phyloP scores from a whole-genome alignment of 2,888 invertebrate genomes.

The Scelioninae gen. 2 region DNA sequence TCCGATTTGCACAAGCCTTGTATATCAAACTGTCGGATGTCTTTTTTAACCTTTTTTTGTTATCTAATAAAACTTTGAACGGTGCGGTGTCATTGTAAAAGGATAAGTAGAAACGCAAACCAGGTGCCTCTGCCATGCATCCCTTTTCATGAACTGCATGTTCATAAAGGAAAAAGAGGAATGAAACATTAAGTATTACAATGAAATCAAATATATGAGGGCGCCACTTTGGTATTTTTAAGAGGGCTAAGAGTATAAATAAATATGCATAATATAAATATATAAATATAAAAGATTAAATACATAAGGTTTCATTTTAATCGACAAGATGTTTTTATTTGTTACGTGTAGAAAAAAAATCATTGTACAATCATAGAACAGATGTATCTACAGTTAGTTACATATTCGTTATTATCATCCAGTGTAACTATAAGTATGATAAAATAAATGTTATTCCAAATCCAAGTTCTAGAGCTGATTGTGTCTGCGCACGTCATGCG shows the following conservation, averaged over 20 bases:
- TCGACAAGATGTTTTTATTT: constrained; percentile 66
- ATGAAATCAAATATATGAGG: constrained; percentile 56
- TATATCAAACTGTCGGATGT: background rate
- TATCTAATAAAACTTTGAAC: constrained; percentile 18
- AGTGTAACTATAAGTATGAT: constrained; percentile 66
- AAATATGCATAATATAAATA: constrained; percentile 35
- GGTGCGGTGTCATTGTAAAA: constrained; percentile 25
- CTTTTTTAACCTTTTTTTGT: constrained; percentile 25
- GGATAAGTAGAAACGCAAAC: constrained; percentile 6
- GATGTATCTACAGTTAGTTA: constrained; percentile 68
- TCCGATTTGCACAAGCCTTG: constrained; percentile 10
- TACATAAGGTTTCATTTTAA: constrained; percentile 51
- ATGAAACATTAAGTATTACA: constrained; percentile 58
- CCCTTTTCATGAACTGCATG: constrained; percentile 6
- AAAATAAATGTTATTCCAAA: constrained; percentile 61
- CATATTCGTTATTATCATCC: constrained; percentile 65
- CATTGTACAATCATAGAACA: constrained; percentile 70
- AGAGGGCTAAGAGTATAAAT: constrained; percentile 48
- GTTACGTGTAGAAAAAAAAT: constrained; percentile 64
- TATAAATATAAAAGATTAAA: constrained; percentile 19
- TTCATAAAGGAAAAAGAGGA: background rate
- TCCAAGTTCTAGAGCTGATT: constrained; percentile 25
- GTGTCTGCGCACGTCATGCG: background rate
- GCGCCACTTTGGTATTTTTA: constrained; percentile 55
- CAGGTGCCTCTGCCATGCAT: constrained; percentile 16